Base-by-base conservation (phyloP, 1,140 invertebrate genomes). In the Drosophila azteca region DNA sequence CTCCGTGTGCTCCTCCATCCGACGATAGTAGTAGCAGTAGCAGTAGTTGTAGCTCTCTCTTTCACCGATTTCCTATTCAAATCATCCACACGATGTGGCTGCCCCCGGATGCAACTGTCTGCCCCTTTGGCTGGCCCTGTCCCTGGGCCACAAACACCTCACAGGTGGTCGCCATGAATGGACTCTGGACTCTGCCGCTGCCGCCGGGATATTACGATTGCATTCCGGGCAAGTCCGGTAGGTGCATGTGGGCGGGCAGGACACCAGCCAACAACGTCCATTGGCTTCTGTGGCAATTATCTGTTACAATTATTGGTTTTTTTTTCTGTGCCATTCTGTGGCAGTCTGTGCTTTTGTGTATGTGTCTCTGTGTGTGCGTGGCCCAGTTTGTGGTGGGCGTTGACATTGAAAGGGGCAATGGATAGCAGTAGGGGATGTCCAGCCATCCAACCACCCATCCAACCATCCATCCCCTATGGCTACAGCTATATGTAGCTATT, bases 301-400 rank as follows among this genome's bases (percentile, higher is more conserved):
- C 69, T 68, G 44, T 45, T 20, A 66, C 70, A 75, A 75, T 81
- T 81, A 81, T 81, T 77, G 73, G 69, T 74, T 79, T 79, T 79
- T 60, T 62, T 41, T 39, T 65, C 8, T 31, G 17, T 20, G 17
- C 0, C 29, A 8, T 31, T 2, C 7, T 8, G 9, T 1, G 2
- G 31, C 53, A 64, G 59, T 77, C 43, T 59, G 45, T 50, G 52
- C 7, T 13, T 29, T 11, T 41, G 50, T 50, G 24, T 43, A 22
- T 29, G 44, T 62, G 79, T 76, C n/a, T n/a, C n/a, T n/a, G n/a
- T 50, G 24, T 43, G 29, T 29, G 44, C 62, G 79, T 76, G 79
- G 39, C 65, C 71, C 76, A 84, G 70, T 67, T 78, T 76, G 46
- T 22, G 35, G 60, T 69, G 79, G 79, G 79, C 79, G 79, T 51